phyloP scores from a whole-genome alignment of 2,113 vertebrate species.

The Acrocephalus arundinaceus region DNA sequence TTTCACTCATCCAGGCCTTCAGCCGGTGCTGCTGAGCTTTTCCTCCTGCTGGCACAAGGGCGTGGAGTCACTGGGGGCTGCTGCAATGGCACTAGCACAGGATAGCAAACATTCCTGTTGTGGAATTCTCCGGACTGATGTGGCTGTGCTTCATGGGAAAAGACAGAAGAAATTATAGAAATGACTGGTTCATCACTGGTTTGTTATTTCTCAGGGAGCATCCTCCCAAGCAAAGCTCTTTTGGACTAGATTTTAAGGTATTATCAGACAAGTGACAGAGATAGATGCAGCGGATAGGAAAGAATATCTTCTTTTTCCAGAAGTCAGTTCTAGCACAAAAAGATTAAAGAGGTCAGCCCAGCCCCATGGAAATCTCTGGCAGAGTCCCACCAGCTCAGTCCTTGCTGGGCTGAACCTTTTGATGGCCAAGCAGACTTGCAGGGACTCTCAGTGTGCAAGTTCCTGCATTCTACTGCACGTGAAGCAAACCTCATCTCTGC shows the following conservation, averaged over 20 bases:
- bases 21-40: background rate
- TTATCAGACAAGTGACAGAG: background rate
- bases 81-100: background rate
- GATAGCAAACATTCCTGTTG: background rate
- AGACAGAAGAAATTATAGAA: background rate
- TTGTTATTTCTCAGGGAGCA: background rate
- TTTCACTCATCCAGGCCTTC: background rate
- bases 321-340: background rate
- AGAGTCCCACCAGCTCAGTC: background rate
- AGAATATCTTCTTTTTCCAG: background rate
- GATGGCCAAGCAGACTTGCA: background rate
- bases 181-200: background rate
- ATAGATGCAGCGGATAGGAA: background rate
- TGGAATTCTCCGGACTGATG: background rate
- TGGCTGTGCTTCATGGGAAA: background rate
- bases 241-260: background rate
- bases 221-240: background rate
- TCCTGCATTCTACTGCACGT: background rate
- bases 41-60: background rate
- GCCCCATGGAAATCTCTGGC: background rate
- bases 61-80: background rate
- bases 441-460: background rate
- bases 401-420: background rate
- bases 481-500: background rate
- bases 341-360: background rate